These are phyloP conservation scores for Stictocephala bisonia DNA, from an alignment of 2,888 invertebrate species.

Conservation along the genomic window DNA sequence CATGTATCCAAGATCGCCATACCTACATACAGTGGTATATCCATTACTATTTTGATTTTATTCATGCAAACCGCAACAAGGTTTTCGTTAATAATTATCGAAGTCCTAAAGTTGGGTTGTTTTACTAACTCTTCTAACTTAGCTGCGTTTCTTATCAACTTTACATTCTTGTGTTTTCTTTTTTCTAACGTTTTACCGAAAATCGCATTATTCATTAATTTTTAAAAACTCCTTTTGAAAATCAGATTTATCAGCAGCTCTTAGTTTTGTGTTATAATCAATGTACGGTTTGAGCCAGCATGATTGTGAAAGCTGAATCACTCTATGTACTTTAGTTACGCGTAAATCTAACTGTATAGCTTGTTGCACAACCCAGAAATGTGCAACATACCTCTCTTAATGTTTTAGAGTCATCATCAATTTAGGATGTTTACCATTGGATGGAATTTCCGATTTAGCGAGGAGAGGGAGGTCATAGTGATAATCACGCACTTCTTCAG, in stretches of 20 bases:
- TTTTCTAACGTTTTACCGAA: slow-evolving; percentile 33
- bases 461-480: slow-evolving; percentile 39
- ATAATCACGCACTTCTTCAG: slow-evolving; percentile 35
- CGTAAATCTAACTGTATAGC: slow-evolving; percentile 55
- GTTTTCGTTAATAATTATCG: slow-evolving; percentile 33
- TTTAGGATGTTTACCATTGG: slow-evolving; percentile 39
- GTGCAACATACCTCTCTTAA: slow-evolving; percentile 39
- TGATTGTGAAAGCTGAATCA: slow-evolving; percentile 59
- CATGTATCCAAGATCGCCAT: slow-evolving; percentile 45
- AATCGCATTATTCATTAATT: slow-evolving; percentile 35
- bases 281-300: slow-evolving; percentile 59
- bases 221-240: slow-evolving; percentile 61
- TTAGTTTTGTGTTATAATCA: slow-evolving; percentile 51
- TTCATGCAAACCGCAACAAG: slow-evolving; percentile 41
- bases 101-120: slow-evolving; percentile 22
- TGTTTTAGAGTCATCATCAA: slow-evolving; percentile 40
- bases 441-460: slow-evolving; percentile 33
- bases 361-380: slow-evolving; percentile 36
- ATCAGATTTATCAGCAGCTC: slow-evolving; percentile 58
- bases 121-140: slow-evolving; percentile 32
- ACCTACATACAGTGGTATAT: slow-evolving; percentile 40
- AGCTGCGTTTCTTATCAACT: slow-evolving; percentile 21
- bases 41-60: slow-evolving; percentile 29
- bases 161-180: slow-evolving; percentile 36
- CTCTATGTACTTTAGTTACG: slow-evolving; percentile 57